Percentiles rank a stretch among this genome's conserved stretches.
phyloP scores from a whole-genome alignment of 1,140 invertebrate species.

The Prorops nasuta region DNA sequence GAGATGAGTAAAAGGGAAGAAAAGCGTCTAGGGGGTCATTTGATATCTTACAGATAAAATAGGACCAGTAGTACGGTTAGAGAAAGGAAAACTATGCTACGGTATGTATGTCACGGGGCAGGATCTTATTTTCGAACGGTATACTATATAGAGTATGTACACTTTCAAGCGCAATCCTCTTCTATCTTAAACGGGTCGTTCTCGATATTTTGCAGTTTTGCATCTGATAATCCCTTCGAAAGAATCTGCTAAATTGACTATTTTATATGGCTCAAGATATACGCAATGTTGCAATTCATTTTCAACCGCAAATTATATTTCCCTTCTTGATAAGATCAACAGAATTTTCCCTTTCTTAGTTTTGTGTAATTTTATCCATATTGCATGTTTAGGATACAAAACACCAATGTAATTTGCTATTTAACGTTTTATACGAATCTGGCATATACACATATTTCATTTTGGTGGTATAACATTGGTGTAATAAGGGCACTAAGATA shows the following conservation, averaged over 20 bases:
- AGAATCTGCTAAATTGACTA: conserved; percentile 25
- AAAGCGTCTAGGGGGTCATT: conserved; percentile 44
- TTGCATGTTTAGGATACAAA: too few relatives aligned
- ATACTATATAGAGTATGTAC: neutral
- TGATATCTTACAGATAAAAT: conserved; percentile 37
- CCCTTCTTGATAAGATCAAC: too few relatives aligned
- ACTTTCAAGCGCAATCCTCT: neutral
- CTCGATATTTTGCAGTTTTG: conserved; percentile 32
- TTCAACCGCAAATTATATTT: too few relatives aligned
- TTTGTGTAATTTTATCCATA: too few relatives aligned
- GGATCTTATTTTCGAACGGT: neutral
- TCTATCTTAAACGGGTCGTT: conserved; percentile 5
- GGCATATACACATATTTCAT: neutral
- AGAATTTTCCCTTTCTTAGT: too few relatives aligned
- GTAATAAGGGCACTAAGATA: too few relatives aligned
- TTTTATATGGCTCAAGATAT: neutral
- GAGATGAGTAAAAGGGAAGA: conserved; percentile 37
- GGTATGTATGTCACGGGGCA: conserved; percentile 18
- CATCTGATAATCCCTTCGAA: conserved; percentile 15
- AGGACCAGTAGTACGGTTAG: conserved; percentile 17
- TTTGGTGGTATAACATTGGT: neutral
- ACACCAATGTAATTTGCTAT: too few relatives aligned
- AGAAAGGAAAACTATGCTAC: conserved; percentile 9
- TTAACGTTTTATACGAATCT: too few relatives aligned
- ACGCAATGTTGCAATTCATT: too few relatives aligned